Evolutionary conservation across 1,140 invertebrate species (phyloP).

Genomic region (Agraylea sexmaculata): DNA sequence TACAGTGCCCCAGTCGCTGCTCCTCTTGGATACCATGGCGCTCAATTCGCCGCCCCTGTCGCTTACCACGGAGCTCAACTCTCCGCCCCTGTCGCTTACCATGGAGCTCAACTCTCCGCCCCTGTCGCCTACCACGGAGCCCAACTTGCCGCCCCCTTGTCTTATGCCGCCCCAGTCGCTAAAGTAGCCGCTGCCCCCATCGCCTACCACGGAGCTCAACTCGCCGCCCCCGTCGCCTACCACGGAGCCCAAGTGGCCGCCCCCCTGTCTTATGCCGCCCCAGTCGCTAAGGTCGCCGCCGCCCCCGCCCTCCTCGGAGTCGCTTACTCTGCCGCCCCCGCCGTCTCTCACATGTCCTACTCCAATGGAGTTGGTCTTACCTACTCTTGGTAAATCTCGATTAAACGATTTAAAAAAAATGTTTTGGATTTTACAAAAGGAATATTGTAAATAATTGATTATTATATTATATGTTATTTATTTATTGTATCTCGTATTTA

Average conservation of each 20-base stretch:
- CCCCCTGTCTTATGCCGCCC: slow-evolving; percentile 34
- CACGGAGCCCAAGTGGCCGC: slow-evolving; percentile 36
- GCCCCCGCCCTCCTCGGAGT: slow-evolving; percentile 39
- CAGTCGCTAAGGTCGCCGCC: slow-evolving; percentile 30
- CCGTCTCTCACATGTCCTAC: slow-evolving; percentile 54
- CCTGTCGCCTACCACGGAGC: slow-evolving; percentile 33
- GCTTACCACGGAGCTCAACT: slow-evolving; percentile 20
- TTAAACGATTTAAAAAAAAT: not conserved
- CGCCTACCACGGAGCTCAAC: slow-evolving; percentile 22
- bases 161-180: too few relatives aligned
- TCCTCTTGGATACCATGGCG: slow-evolving; percentile 10
- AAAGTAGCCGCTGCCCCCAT: slow-evolving; percentile 28
- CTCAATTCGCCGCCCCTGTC: slow-evolving; percentile 21
- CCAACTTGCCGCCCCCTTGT: slow-evolving; percentile 34
- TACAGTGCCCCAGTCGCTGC: slow-evolving; percentile 20
- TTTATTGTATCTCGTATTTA: too few relatives aligned
- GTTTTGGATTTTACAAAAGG: not conserved
- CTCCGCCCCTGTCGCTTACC: slow-evolving; percentile 17
- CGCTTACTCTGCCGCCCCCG: slow-evolving; percentile 51
- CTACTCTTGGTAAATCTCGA: slow-evolving; percentile 37
- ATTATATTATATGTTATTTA: too few relatives aligned
- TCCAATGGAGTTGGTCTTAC: slow-evolving; percentile 45
- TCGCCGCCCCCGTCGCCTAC: slow-evolving; percentile 27
- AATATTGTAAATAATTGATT: too few relatives aligned
- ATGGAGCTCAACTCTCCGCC: slow-evolving; percentile 22